Evolutionary conservation across 2,888 invertebrate species (phyloP).

Genomic region (Teleiodes luculella): DNA sequence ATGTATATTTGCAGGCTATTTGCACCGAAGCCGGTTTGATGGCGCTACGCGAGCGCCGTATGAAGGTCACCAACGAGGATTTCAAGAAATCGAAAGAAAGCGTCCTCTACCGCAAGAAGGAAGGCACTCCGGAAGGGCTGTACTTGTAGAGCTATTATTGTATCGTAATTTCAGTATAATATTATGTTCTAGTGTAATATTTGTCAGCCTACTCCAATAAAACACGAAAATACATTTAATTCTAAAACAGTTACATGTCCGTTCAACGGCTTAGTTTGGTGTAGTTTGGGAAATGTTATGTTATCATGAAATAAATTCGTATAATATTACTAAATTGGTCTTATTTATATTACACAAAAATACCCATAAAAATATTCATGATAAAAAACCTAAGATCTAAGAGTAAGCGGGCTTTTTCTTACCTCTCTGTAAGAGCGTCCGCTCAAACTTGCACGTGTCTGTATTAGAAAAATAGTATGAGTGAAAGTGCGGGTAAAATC

Average conservation of each 20-base stretch:
- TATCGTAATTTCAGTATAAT: conserved; percentile 4
- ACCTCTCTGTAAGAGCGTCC: too few relatives aligned
- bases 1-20: conserved; percentile 85
- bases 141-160: conserved; percentile 88
- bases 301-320: background rate
- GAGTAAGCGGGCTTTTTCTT: too few relatives aligned
- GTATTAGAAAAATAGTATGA: too few relatives aligned
- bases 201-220: background rate
- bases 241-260: background rate
- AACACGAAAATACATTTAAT: background rate
- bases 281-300: conserved; percentile 5
- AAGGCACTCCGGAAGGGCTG: conserved; percentile 99
- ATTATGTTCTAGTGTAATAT: background rate
- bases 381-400: too few relatives aligned
- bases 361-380: too few relatives aligned
- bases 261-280: background rate
- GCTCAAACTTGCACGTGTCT: too few relatives aligned
- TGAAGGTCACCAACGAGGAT: conserved; percentile 99
- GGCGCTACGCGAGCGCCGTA: conserved; percentile 97
- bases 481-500: too few relatives aligned
- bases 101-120: conserved; percentile 98
- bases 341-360: too few relatives aligned
- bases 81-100: conserved; percentile 99
- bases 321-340: background rate
- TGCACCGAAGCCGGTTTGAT: conserved; percentile 99